These are phyloP conservation scores for Anguilla rostrata DNA, from an alignment of 2,113 vertebrate genomes.

Conservation along the genomic window DNA sequence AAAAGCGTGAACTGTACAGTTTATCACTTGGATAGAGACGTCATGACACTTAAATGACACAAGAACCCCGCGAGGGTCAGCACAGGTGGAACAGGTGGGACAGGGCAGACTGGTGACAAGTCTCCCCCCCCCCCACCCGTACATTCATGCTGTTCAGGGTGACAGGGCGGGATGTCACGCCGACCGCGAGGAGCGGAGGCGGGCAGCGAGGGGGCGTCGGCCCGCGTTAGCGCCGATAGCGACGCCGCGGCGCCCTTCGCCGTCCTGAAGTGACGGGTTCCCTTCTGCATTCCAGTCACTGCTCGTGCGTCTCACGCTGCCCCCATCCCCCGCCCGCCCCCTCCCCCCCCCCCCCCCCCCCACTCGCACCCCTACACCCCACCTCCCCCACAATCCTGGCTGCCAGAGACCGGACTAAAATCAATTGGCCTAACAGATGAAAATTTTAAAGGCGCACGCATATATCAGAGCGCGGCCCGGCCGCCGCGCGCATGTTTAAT, in stretches of 20 bases:
- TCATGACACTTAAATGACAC: conserved; percentile 33
- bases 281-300: neutral
- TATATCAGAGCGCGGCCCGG: conserved; percentile 4
- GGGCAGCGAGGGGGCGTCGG: conserved; percentile 25
- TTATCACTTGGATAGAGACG: conserved; percentile 36
- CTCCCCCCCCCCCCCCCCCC: neutral
- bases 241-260: neutral
- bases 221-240: conserved; percentile 4
- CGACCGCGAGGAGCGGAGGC: conserved; percentile 12
- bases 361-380: neutral
- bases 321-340: neutral
- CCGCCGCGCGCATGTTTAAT: conserved; percentile 15
- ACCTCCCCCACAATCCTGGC: neutral
- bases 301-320: neutral
- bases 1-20: neutral
- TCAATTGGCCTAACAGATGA: conserved; percentile 18
- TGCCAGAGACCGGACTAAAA: neutral
- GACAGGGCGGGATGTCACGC: conserved; percentile 24
- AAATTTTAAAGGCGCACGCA: conserved; percentile 29
- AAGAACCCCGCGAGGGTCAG: conserved; percentile 11
- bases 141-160: conserved; percentile 31
- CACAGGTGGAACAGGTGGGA: conserved; percentile 39
- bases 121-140: conserved; percentile 17
- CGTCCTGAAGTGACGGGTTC: neutral
- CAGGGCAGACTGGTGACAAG: conserved; percentile 34